Conservation (phyloP, 2,888 invertebrate genomes). For the Cerastoderma edule region DNA sequence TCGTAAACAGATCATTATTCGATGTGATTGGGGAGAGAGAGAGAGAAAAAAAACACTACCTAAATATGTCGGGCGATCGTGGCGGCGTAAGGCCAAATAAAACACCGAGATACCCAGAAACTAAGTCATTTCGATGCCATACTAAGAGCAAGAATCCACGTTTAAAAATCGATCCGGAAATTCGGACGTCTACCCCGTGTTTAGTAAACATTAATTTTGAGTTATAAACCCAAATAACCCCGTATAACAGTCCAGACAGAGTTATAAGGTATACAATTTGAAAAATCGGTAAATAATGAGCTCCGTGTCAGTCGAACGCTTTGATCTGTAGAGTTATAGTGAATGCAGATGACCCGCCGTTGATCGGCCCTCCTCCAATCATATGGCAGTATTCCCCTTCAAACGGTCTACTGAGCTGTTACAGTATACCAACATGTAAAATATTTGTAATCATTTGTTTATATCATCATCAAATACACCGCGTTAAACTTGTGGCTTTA, state of each 20-base stretch:
- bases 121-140: slow-evolving; percentile 11
- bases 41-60: no score
- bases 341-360: slow-evolving; percentile 49
- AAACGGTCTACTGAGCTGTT: slow-evolving; percentile 51
- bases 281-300: slow-evolving; percentile 74
- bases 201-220: slow-evolving; percentile 58
- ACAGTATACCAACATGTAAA: slow-evolving; percentile 60
- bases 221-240: slow-evolving; percentile 48
- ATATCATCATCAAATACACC: slow-evolving; percentile 70
- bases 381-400: slow-evolving; percentile 56
- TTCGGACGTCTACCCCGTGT: slow-evolving; percentile 9
- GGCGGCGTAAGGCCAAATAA: no score
- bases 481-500: slow-evolving; percentile 63
- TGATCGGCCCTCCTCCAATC: slow-evolving; percentile 61
- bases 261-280: slow-evolving; percentile 66
- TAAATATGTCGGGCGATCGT: no score
- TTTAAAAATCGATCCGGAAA: background rate
- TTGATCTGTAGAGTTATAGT: slow-evolving; percentile 70
- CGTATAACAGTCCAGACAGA: slow-evolving; percentile 44
- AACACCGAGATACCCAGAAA: slow-evolving; percentile 13
- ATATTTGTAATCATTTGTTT: slow-evolving; percentile 67
- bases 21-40: slow-evolving; percentile 31
- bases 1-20: slow-evolving; percentile 59
- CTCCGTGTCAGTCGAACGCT: slow-evolving; percentile 62
- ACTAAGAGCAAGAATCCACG: background rate